phyloP scores from a whole-genome alignment of 2,797 vertebrate species.

The Nothura maculosa region DNA sequence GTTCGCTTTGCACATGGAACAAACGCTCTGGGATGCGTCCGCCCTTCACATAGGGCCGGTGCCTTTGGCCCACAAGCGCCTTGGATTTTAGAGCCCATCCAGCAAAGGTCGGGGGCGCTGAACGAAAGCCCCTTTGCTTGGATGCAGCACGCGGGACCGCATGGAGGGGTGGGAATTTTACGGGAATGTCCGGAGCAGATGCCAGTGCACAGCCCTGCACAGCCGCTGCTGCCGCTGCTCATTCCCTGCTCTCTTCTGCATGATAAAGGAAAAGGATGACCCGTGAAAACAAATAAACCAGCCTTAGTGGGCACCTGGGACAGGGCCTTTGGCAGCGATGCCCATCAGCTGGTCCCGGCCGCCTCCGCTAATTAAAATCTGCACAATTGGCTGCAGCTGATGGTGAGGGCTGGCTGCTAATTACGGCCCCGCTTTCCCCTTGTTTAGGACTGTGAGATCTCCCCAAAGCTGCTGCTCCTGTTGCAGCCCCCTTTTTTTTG shows the following conservation, averaged over 20 bases:
- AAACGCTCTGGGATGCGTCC: too few relatives aligned
- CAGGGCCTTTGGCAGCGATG: not conserved
- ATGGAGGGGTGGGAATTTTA: not conserved
- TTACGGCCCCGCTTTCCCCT: not conserved
- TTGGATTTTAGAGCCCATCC: too few relatives aligned
- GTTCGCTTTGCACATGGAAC: not conserved
- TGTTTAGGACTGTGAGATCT: not conserved
- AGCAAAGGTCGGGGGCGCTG: not conserved
- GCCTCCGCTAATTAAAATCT: not conserved
- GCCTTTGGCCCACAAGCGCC: not conserved
- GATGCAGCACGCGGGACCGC: rapidly evolving
- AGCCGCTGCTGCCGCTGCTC: not conserved
- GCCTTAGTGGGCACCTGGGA: not conserved
- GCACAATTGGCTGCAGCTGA: not conserved
- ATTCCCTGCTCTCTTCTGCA: not conserved
- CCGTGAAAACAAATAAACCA: not conserved
- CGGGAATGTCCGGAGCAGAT: not conserved
- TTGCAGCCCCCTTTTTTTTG: not conserved
- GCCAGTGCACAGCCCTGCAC: rapidly evolving
- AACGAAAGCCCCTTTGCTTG: not conserved
- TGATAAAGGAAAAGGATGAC: not conserved
- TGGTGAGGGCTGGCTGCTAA: not conserved
- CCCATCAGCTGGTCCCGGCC: not conserved
- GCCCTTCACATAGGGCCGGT: rapidly evolving
- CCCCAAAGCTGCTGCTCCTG: not conserved